Conservation (phyloP, 1,140 invertebrate species). For the Megalonaias nervosa region DNA sequence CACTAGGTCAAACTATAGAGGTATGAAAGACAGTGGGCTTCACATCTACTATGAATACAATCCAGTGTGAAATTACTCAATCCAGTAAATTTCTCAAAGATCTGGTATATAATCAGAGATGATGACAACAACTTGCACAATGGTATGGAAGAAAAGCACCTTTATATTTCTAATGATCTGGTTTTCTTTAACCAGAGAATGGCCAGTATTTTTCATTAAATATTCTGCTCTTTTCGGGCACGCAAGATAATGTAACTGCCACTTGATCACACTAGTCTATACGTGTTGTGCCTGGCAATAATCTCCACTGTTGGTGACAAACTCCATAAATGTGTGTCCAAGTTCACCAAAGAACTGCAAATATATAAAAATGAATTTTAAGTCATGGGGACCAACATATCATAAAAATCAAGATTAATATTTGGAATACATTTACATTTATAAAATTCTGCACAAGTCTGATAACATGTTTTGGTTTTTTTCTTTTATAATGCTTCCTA, state of each 20-base stretch:
- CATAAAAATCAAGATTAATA: too few species aligned
- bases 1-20: too few species aligned
- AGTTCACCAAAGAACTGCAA: constrained; percentile 78
- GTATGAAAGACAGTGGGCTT: too few species aligned
- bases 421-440: too few species aligned
- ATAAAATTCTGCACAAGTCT: too few species aligned
- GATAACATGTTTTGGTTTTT: too few species aligned
- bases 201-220: not conserved
- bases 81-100: too few species aligned
- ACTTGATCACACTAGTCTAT: constrained; percentile 29
- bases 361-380: constrained; percentile 29
- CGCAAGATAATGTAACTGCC: not conserved
- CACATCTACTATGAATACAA: too few species aligned
- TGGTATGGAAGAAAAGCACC: not conserved
- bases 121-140: not conserved
- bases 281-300: constrained; percentile 81
- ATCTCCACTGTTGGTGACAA: constrained; percentile 78
- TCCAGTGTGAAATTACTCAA: too few species aligned
- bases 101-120: not conserved
- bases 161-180: not conserved
- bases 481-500: too few species aligned
- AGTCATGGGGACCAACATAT: too few species aligned
- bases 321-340: constrained; percentile 95
- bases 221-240: not conserved
- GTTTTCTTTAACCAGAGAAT: not conserved